phyloP scores from a whole-genome alignment of 2,113 vertebrate genomes.

The Odocoileus virginianus region DNA sequence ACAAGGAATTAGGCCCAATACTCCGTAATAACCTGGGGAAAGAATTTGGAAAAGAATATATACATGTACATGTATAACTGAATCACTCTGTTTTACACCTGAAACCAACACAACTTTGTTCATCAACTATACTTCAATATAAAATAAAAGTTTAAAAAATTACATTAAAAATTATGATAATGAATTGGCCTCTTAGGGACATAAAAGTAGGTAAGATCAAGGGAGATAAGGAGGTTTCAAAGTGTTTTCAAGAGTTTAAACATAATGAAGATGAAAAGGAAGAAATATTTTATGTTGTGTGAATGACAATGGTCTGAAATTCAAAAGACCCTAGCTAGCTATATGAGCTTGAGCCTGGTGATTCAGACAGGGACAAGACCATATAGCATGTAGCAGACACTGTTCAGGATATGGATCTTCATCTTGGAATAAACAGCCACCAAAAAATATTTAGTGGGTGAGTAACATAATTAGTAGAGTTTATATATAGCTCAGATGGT shows the following conservation, averaged over 20 bases:
- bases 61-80: neutral
- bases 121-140: neutral
- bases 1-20: neutral
- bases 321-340: neutral
- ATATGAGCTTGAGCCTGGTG: neutral
- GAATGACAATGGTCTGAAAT: neutral
- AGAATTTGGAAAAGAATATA: neutral
- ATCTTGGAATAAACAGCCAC: neutral
- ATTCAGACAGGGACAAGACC: neutral
- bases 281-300: neutral
- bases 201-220: neutral
- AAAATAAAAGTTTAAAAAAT: neutral
- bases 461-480: neutral
- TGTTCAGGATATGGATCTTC: neutral
- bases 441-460: neutral
- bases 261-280: neutral
- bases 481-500: neutral
- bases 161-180: neutral
- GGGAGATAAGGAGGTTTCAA: neutral
- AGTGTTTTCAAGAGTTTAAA: neutral
- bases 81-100: neutral
- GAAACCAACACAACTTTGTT: neutral
- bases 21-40: neutral
- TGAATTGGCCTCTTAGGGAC: neutral
- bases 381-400: neutral